Conservation (phyloP, 2,888 invertebrate genomes). For the Lasius fuliginosus region DNA sequence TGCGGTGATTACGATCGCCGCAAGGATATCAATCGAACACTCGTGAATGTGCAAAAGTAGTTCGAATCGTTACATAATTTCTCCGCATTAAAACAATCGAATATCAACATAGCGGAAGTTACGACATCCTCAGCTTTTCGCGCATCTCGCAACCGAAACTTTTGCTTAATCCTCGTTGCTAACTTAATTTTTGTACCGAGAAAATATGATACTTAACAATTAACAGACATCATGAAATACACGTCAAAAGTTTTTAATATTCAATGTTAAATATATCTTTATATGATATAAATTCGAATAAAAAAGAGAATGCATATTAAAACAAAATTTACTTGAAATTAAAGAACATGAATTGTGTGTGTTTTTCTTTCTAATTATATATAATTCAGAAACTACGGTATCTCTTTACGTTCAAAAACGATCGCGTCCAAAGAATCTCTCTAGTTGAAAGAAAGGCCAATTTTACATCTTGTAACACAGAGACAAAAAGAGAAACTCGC, state of each 20-base stretch:
- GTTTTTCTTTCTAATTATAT: background rate
- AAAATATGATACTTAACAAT: background rate
- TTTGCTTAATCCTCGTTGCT: background rate
- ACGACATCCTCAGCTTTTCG: background rate
- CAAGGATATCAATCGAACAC: constrained; percentile 7
- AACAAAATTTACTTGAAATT: background rate
- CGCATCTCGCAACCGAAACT: background rate
- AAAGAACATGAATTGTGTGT: background rate
- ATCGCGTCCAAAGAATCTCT: background rate
- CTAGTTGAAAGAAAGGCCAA: background rate
- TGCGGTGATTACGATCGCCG: constrained; percentile 28
- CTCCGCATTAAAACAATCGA: constrained; percentile 10
- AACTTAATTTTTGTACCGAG: background rate
- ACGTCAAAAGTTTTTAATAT: background rate
- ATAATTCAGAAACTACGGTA: background rate
- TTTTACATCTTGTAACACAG: background rate
- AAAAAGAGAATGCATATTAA: background rate
- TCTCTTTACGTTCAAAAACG: background rate
- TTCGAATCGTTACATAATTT: constrained; percentile 36
- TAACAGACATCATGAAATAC: background rate
- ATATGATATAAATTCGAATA: background rate
- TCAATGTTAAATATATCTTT: background rate
- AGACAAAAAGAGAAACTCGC: background rate
- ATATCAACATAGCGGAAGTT: background rate
- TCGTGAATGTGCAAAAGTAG: constrained; percentile 36